Base-by-base conservation (phyloP, 2,113 vertebrate species). In the Turdus rufiventris region DNA sequence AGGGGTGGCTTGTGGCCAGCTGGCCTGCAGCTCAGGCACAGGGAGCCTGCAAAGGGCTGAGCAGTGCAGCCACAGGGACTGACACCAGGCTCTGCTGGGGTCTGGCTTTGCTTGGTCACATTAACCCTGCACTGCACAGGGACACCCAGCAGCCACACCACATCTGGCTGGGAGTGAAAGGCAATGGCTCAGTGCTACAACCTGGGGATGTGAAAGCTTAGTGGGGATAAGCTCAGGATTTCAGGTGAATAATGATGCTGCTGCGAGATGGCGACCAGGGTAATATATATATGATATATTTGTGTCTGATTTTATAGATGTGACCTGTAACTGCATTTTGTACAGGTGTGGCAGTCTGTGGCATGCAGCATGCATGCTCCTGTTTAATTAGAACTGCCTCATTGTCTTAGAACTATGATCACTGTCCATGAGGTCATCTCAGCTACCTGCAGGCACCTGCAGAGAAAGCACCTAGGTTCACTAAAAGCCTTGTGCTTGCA, bases 161-260 rank as follows among this genome's bases (percentile, higher is more conserved):
- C 2, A 0, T 19, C 61, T 18, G 13, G 4, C 40, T 50, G 26
- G 5, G 14, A 24, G 11, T 1, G 24, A 31, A 25, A n/a, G 73
- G 19, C 50, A 15, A 0, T 2, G 11, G 18, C 14, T 18, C 42
- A 8, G 0, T 5, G 36, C 5, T 1, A 25, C 2, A 47, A 3
- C 16, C 79, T 45, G 19, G 13, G 45, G 6, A 3, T 8, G 5
- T 4, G 40, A 19, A 51, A 36, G 3, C 6, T 42, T 31, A 15
- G 28, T 33, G 34, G 56, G 63, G 54, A 20, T 15, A 75, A 78
- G 10, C 5, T 40, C 29, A 14, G 65, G 47, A 34, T 50, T 65
- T 53, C 20, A n/a, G n/a, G 31, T 53, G 57, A 36, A 63, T 33
- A 42, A 50, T 8, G 43, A 6, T 40, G 51, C 21, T 3, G 3